phyloP scores from a whole-genome alignment of 2,888 invertebrate genomes.

The Entomobrya proxima region DNA sequence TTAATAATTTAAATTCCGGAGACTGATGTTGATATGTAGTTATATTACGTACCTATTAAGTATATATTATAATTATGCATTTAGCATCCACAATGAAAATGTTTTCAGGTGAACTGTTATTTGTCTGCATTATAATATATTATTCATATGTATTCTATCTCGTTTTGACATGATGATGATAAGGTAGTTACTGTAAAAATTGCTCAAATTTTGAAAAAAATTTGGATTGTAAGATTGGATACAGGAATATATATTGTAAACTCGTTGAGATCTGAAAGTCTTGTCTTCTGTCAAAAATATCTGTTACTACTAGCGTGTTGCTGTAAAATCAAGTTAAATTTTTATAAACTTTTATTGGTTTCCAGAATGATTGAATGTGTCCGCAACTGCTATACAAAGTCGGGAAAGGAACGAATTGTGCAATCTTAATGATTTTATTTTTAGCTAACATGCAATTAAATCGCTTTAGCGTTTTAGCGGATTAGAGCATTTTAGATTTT shows the following conservation, averaged over 20 bases:
- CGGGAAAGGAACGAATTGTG: background rate
- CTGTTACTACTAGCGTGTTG: background rate
- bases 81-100: background rate
- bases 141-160: conserved; percentile 49
- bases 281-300: conserved; percentile 45
- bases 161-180: conserved; percentile 29
- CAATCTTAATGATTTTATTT: conserved; percentile 33
- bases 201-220: conserved; percentile 62
- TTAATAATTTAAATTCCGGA: conserved; percentile 60
- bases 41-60: conserved; percentile 29
- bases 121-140: conserved; percentile 12
- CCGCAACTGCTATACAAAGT: background rate
- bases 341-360: background rate
- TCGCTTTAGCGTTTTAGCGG: background rate
- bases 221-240: conserved; percentile 27
- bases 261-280: conserved; percentile 49
- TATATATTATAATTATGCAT: background rate
- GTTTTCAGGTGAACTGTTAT: conserved; percentile 28
- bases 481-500: background rate
- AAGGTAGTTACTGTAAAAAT: conserved; percentile 60
- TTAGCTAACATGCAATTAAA: conserved; percentile 7
- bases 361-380: background rate
- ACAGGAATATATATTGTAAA: conserved; percentile 12
- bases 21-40: conserved; percentile 69
- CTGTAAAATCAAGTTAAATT: background rate